A percentile compares a stretch with the other conserved stretches of the same genome.
Evolutionary conservation across 2,113 vertebrate genomes (phyloP).

Genomic region (Larimichthys crocea): DNA sequence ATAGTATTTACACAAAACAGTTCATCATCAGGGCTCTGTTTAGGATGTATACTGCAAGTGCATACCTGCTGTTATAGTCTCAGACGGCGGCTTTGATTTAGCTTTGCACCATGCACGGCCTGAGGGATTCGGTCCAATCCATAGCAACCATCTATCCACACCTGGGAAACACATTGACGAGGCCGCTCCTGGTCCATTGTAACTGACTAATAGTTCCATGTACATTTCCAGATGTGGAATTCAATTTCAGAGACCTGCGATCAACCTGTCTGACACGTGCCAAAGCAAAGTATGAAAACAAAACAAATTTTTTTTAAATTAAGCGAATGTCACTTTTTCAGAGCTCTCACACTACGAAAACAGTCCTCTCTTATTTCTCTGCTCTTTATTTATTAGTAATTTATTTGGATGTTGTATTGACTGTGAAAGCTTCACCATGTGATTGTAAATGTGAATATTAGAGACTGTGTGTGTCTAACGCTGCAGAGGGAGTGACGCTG

Average conservation of each 20-base stretch:
- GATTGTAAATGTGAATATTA: neutral
- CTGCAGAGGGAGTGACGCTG: slow-evolving; percentile 17
- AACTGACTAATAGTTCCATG: slow-evolving; percentile 59
- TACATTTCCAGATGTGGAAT: slow-evolving; percentile 78
- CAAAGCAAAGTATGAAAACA: slow-evolving; percentile 57
- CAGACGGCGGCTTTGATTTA: slow-evolving; percentile 55
- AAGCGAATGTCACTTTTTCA: neutral
- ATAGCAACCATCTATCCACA: slow-evolving; percentile 51
- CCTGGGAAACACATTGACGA: slow-evolving; percentile 69
- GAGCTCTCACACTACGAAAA: neutral
- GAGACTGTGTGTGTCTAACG: slow-evolving; percentile 2
- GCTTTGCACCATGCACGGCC: slow-evolving; percentile 11
- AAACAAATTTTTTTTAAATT: slow-evolving; percentile 36
- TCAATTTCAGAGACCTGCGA: slow-evolving; percentile 59
- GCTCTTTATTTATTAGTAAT: neutral
- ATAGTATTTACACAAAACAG: slow-evolving; percentile 38
- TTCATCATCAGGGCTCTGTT: slow-evolving; percentile 10
- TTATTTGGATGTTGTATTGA: neutral
- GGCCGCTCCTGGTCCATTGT: slow-evolving; percentile 35
- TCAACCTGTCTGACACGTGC: slow-evolving; percentile 57
- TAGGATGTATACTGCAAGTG: neutral
- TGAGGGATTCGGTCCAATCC: slow-evolving; percentile 10
- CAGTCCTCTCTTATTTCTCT: neutral
- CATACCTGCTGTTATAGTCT: slow-evolving; percentile 38
- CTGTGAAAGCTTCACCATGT: neutral